Base-by-base conservation (phyloP, 2,888 invertebrate genomes). In the Pammene fasciana region DNA sequence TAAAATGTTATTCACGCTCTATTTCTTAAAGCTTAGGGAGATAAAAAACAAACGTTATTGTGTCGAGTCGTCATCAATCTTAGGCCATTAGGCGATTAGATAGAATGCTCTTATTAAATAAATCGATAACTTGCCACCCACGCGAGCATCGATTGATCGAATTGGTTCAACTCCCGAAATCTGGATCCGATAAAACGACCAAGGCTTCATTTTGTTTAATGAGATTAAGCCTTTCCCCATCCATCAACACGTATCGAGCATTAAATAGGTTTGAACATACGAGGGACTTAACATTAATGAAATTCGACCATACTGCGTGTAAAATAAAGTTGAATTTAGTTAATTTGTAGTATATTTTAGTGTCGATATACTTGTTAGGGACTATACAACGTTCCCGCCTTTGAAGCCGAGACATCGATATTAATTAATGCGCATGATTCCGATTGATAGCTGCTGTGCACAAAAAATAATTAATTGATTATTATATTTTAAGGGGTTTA, bases 41-140 rank as follows among this genome's bases (percentile, higher is more conserved):
- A 80, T 82, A 79, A 81, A 81, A 79, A 80, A 79, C 81, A 84
- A 81, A 79, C 75, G 76, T 82, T 78, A 83, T 85, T 85, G 86
- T 85, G 76, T 75, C 76, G 71, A 78, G 80, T 79, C 78, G 74
- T 77, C 85, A 89, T 90, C 89, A 82, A 90, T 89, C 89, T 86
- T 84, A 66, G 60, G 73, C 87, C 89, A 90, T 89, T 90, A 88
- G 78, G 74, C 82, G 89, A 90, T 90, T 86, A 89, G 89, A 90
- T 90, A 85, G 77, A 77, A 75, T 73, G 72, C 71, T 78, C 77
- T 82, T 83, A 85, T 84, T 86, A 81, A 80, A 83, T 77, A 79
- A 80, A 80, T 79, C 80, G 81, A 84, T 84, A 85, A 81, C 78
- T 72, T 64, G 73, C 86, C 86, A 83, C 87, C 87, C 86, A 88